Evolutionary conservation across 2,797 vertebrate species (phyloP).

Genomic region (Huso huso): DNA sequence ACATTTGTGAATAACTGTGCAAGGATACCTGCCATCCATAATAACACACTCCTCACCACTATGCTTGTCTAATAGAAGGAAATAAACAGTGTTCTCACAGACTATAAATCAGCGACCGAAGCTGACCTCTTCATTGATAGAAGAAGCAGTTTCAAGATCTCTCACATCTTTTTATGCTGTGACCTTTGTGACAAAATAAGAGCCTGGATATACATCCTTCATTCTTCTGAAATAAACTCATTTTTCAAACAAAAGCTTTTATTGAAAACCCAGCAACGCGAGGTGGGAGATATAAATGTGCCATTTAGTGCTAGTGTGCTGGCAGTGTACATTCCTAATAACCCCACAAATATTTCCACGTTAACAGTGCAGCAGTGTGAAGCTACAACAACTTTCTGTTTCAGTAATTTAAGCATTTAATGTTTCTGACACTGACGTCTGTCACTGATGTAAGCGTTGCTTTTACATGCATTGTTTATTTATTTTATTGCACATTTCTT

Average conservation of each 20-base stretch:
- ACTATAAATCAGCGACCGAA: background rate
- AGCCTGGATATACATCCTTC: background rate
- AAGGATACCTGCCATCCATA: too few species aligned
- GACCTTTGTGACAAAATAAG: conserved; percentile 7
- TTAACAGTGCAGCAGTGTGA: conserved; percentile 32
- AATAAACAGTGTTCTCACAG: too few species aligned
- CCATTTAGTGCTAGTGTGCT: conserved; percentile 17
- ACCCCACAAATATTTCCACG: conserved; percentile 31
- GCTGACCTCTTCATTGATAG: background rate
- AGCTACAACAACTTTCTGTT: conserved; percentile 25
- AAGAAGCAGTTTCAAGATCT: background rate
- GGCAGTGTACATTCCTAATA: conserved; percentile 26
- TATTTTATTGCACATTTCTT: too few species aligned
- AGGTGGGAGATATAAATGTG: conserved; percentile 14
- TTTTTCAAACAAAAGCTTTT: conserved; percentile 22
- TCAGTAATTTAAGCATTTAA: background rate
- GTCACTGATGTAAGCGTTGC: background rate
- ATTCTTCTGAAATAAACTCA: background rate
- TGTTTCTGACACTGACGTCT: background rate
- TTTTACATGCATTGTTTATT: too few species aligned
- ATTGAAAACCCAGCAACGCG: conserved; percentile 10
- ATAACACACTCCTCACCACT: too few species aligned
- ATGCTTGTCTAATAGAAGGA: too few species aligned
- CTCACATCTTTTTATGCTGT: conserved; percentile 12
- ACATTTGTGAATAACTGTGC: too few species aligned